Evolutionary conservation across 2,797 vertebrate genomes (phyloP), one percentile per base, ranked within the genome.

Genomic region (Myotis daubentonii): DNA sequence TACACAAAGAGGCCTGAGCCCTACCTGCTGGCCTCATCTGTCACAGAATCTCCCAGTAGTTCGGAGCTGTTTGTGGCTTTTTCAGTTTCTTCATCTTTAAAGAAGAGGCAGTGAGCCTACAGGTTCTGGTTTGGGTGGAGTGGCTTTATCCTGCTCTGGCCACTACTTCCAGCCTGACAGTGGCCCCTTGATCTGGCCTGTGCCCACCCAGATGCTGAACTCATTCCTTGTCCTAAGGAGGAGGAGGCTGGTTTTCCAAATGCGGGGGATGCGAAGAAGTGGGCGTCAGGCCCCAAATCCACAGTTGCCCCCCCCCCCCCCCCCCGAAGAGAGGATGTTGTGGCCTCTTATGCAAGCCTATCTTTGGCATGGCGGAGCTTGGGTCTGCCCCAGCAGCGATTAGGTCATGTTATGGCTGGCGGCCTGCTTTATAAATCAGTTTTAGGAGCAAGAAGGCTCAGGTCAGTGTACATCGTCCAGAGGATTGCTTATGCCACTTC

Each of bases 361-460:
- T 91, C 85, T 97, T 95, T 97, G 97, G 97, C 97, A 96, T 96
- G 92, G 85, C 87, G 83, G 84, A 95, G 78, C 71, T 97, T 97
- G 97, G 95, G 95, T 97, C 96, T 95, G 94, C 89, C 95, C 97
- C 97, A 97, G 92, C 36, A 19, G 83, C 0, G 90, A 96, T 97
- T 97, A 97, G 97, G 95, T 97, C 97, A 97, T 97, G 68, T 95
- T 96, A 92, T 97, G 97, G 96, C 97, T 93, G 93, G 94, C 94
- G 23, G 93, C 97, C 96, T 97, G 94, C 87, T 97, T 97, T 97
- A 95, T 97, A 97, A 97, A 96, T 97, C 96, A 97, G 41, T 96
- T 97, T 96, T 96, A 96, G 96, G 91, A 97, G 92, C 88, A 96
- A 93, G 70, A 81, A 96, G 70, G 90, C 87, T 90, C 93, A 95